phyloP scores from a whole-genome alignment of 2,113 vertebrate genomes.

The Ancistrus triradiatus region DNA sequence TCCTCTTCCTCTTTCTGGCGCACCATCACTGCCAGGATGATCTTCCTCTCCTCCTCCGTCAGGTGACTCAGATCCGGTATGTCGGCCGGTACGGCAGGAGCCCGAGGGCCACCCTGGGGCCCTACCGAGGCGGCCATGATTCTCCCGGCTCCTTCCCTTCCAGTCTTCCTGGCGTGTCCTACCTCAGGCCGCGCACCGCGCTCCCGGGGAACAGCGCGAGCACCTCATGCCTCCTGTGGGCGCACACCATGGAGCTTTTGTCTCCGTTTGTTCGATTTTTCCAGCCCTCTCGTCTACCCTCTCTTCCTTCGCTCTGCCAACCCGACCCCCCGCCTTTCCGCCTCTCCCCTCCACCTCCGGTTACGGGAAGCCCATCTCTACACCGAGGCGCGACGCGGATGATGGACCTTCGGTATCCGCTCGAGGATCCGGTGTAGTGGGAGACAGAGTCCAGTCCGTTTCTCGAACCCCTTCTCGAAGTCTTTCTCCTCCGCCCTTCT shows the following conservation, averaged over 20 bases:
- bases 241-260: conserved; percentile 69
- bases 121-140: conserved; percentile 90
- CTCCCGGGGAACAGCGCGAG: conserved; percentile 66
- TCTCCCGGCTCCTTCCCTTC: conserved; percentile 56
- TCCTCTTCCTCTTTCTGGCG: conserved; percentile 96
- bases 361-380: conserved; percentile 74
- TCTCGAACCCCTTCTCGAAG: conserved; percentile 35
- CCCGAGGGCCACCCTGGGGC: conserved; percentile 88
- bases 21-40: conserved; percentile 98
- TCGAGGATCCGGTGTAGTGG: conserved; percentile 9
- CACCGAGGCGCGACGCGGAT: conserved; percentile 49
- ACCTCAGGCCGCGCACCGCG: conserved; percentile 76
- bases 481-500: conserved; percentile 34
- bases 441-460: conserved; percentile 61
- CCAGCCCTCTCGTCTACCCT: conserved; percentile 44
- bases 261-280: conserved; percentile 53
- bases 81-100: conserved; percentile 77
- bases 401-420: conserved; percentile 46
- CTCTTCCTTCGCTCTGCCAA: conserved; percentile 21
- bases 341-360: conserved; percentile 61
- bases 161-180: conserved; percentile 67
- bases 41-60: conserved; percentile 95
- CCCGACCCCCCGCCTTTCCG: conserved; percentile 58
- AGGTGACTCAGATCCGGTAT: conserved; percentile 97
- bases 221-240: conserved; percentile 76